Evolutionary conservation across 2,113 vertebrate species (phyloP), one percentile per base, ranked within the genome.

Genomic region (Ondatra zibethicus): DNA sequence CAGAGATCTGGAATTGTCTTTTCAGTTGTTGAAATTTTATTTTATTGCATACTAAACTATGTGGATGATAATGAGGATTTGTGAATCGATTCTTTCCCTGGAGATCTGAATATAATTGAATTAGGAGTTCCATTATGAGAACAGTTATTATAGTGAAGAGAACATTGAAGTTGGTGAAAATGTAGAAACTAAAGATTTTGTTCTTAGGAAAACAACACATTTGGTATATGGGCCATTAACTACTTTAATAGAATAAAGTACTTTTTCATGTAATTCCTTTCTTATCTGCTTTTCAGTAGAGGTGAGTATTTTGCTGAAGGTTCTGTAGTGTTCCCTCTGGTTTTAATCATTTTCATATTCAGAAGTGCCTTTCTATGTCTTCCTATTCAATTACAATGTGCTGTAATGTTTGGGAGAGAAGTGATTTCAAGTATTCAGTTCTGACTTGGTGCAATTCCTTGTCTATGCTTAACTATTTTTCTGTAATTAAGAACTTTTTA

Each of bases 261-360:
- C 2, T 92, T 96, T 9, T 3, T 93, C 58, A 58, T 58, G 58
- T 55, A 55, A 55, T 52, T 47, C 76, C 47, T 52, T 25, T 52
- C 16, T 96, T 55, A 47, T 88, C 89, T 89, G 31, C 25, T 91
- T 93, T 36, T 45, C 75, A 70, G n/a, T 73, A 90, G 42, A 95
- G 68, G 77, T 42, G 42, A 73, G 12, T 36, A 8, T 55, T 80
- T 29, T 73, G 17, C 33, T 92, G 21, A 82, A 63, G 47, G 9
- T 80, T 93, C 66, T 68, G 17, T 42, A 42, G 23, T 89, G 68
- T 84, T 93, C 27, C 25, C 42, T 88, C 58, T 21, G 11, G 45
- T 8, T n/a, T 81, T 90, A 82, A 93, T 27, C 16, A 65, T 29
- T 76, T 23, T 61, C 19, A 61, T 31, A 25, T 2, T 13, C 42